phyloP scores from a whole-genome alignment of 2,113 vertebrate genomes.

The Prinia subflava region DNA sequence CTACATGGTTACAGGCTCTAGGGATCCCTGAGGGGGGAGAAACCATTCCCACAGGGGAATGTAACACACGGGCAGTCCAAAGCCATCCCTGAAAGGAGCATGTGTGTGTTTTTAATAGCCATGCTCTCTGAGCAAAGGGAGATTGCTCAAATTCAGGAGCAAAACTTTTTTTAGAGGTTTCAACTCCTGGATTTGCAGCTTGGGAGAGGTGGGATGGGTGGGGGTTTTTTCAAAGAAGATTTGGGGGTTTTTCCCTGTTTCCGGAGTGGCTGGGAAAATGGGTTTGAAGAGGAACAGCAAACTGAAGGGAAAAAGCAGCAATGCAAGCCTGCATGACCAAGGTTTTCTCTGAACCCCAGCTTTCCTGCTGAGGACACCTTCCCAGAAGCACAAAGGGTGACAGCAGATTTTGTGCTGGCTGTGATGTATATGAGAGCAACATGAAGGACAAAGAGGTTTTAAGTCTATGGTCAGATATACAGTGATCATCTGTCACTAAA shows the following conservation, averaged over 20 bases:
- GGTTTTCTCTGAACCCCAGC: neutral
- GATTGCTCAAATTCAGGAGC: neutral
- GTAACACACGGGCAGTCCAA: neutral
- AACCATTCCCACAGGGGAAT: too few relatives aligned
- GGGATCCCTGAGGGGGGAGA: too few relatives aligned
- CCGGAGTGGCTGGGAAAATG: neutral
- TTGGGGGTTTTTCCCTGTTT: fast-evolving
- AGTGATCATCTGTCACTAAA: neutral
- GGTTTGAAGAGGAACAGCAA: neutral
- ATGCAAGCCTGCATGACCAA: neutral
- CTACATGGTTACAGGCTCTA: too few relatives aligned
- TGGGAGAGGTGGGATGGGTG: neutral
- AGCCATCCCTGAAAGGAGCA: neutral
- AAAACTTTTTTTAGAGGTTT: neutral
- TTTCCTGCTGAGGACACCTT: neutral
- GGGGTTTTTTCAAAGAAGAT: neutral
- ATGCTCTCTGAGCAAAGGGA: neutral
- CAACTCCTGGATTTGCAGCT: neutral
- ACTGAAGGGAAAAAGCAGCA: neutral
- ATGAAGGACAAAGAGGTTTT: neutral
- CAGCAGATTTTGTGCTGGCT: neutral
- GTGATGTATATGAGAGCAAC: neutral
- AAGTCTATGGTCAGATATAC: neutral
- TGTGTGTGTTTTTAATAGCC: neutral
- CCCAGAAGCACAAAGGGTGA: neutral